A percentile compares a stretch with the other conserved stretches of the same genome.
These are phyloP conservation scores for Desoria tigrina DNA, from an alignment of 2,888 invertebrate species.

Conservation along the genomic window DNA sequence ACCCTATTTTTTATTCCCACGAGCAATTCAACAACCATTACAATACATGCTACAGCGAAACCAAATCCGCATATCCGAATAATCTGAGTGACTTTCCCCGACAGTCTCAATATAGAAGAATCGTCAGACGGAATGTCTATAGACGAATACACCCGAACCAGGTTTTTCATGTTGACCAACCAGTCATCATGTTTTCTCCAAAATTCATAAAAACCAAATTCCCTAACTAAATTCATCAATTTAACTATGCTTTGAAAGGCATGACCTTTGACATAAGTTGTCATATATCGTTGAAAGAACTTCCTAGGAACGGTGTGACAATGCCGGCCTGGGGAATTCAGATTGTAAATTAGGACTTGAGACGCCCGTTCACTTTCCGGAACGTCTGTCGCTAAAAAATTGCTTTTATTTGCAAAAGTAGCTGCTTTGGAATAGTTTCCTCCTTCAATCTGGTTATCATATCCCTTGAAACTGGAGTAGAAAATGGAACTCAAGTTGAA, in stretches of 20 bases:
- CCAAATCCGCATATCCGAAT: no score
- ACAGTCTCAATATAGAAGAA: no score
- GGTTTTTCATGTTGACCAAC: no score
- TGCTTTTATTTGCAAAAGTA: not conserved
- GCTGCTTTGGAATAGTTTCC: no score
- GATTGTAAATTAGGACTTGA: not conserved
- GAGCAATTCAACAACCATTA: no score
- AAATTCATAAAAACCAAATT: not conserved
- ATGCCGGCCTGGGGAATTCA: not conserved
- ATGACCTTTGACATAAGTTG: not conserved
- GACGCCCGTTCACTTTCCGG: not conserved
- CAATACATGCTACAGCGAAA: no score
- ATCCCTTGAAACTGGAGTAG: not conserved
- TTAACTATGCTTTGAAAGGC: not conserved
- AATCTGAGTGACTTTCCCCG: no score
- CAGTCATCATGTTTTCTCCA: no score
- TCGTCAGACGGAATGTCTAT: no score
- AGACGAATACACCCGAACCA: no score
- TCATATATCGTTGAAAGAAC: not conserved
- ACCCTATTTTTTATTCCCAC: no score
- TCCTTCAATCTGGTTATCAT: not conserved
- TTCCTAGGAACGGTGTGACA: not conserved
- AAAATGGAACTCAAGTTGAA: not conserved
- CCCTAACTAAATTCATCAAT: not conserved
- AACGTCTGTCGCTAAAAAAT: not conserved